These are phyloP conservation scores for Archilochus colubris DNA, from an alignment of 2,113 vertebrate genomes.

Conservation along the genomic window DNA sequence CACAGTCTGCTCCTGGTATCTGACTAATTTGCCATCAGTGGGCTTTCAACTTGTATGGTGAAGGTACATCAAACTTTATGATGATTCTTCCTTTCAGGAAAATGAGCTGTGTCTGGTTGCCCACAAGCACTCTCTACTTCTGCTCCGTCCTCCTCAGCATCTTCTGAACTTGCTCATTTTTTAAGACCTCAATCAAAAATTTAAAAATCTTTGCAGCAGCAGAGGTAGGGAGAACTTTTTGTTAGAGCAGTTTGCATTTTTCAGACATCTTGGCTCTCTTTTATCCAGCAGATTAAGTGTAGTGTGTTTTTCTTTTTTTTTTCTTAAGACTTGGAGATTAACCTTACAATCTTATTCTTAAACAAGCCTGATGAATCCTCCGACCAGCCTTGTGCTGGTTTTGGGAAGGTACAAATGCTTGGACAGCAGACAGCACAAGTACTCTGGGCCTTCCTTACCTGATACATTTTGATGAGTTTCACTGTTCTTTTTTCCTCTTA, in stretches of 20 bases:
- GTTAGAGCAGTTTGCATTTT: neutral
- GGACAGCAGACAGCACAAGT: neutral
- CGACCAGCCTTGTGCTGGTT: neutral
- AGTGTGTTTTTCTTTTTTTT: no score
- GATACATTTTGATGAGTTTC: neutral
- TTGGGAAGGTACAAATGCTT: neutral
- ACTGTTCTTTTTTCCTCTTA: neutral
- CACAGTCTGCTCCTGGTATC: neutral
- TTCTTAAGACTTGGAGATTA: neutral
- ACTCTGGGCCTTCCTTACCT: neutral
- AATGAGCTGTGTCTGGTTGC: neutral
- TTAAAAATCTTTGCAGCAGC: neutral
- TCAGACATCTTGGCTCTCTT: neutral
- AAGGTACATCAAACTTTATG: neutral
- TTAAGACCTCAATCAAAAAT: neutral
- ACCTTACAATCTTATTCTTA: neutral
- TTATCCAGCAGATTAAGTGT: neutral
- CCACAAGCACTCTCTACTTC: accelerated
- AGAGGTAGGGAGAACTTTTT: neutral
- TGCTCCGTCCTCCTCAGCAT: no score
- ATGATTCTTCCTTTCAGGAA: neutral
- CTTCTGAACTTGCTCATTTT: neutral
- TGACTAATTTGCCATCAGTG: neutral
- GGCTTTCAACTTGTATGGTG: neutral
- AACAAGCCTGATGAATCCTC: neutral